These are phyloP conservation scores for Aeoliscus strigatus DNA, from an alignment of 2,797 vertebrate species.

Conservation along the genomic window DNA sequence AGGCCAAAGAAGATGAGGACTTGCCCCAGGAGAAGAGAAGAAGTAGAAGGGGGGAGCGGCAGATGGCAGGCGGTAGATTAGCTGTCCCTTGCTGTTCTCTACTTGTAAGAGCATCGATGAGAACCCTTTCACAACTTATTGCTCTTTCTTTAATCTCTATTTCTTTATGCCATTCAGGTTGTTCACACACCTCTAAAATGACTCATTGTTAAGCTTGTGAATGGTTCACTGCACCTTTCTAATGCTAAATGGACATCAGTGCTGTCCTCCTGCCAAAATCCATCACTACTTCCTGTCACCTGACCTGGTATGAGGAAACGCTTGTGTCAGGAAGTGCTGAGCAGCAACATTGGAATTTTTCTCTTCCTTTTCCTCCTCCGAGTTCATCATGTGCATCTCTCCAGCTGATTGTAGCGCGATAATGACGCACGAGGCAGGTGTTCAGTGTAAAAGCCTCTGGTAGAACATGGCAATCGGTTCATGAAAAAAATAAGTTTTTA, in stretches of 20 bases:
- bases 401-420: constrained; percentile 16
- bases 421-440: constrained; percentile 43
- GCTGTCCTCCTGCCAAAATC: constrained; percentile 22
- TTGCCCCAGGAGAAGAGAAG: constrained; percentile 9
- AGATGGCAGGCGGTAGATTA: constrained; percentile 55
- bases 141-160: too few relatives aligned
- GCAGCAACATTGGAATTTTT: constrained; percentile 47
- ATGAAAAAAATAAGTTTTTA: too few relatives aligned
- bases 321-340: constrained; percentile 58
- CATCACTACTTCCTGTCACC: constrained; percentile 44
- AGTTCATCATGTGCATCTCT: constrained; percentile 38
- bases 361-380: constrained; percentile 37
- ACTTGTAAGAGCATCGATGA: constrained; percentile 16
- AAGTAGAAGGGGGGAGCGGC: constrained; percentile 29
- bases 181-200: too few relatives aligned
- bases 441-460: too few relatives aligned
- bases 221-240: too few relatives aligned
- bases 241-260: constrained; percentile 17
- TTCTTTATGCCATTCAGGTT: too few relatives aligned
- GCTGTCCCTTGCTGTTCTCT: constrained; percentile 29
- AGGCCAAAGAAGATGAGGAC: constrained; percentile 11
- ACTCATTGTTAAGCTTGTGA: too few relatives aligned
- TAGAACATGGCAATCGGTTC: too few relatives aligned
- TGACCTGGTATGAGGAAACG: constrained; percentile 45
- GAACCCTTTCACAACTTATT: constrained; percentile 6